phyloP scores from a whole-genome alignment of 2,888 invertebrate genomes.

The Geophilus truncorum region DNA sequence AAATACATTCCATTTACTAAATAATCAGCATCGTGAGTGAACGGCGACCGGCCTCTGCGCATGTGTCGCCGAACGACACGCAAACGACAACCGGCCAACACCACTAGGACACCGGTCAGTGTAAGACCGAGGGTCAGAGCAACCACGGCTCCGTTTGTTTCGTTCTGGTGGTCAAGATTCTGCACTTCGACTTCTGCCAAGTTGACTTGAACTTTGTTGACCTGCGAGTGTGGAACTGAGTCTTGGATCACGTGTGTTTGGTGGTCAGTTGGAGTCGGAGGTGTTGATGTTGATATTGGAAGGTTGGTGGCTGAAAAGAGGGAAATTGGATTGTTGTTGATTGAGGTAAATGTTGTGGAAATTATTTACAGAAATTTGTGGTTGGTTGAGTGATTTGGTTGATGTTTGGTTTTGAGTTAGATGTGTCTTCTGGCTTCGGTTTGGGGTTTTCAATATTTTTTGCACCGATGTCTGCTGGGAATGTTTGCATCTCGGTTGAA shows the following conservation, averaged over 20 bases:
- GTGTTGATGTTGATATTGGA: background rate
- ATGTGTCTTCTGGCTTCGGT: background rate
- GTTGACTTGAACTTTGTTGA: slow-evolving; percentile 34
- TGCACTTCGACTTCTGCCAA: slow-evolving; percentile 42
- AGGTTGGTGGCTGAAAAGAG: too few relatives aligned
- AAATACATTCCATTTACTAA: slow-evolving; percentile 97
- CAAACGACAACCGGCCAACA: slow-evolving; percentile 75
- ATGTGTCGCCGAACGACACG: slow-evolving; percentile 65
- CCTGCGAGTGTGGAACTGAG: slow-evolving; percentile 39
- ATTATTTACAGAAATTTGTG: too few relatives aligned
- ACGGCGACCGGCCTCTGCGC: slow-evolving; percentile 69
- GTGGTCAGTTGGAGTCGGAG: too few relatives aligned
- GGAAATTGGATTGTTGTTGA: too few relatives aligned
- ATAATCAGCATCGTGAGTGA: slow-evolving; percentile 92
- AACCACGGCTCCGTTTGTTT: slow-evolving; percentile 68
- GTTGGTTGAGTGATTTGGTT: too few relatives aligned
- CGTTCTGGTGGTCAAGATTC: slow-evolving; percentile 39
- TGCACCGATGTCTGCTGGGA: background rate
- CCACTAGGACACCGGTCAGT: slow-evolving; percentile 72
- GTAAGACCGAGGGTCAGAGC: slow-evolving; percentile 72
- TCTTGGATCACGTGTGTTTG: background rate
- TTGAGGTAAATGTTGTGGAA: too few relatives aligned
- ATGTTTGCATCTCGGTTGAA: background rate
- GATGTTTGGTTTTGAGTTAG: background rate
- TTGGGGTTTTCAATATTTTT: background rate